phyloP scores from a whole-genome alignment of 2,797 vertebrate genomes.

The Acanthornis magna region DNA sequence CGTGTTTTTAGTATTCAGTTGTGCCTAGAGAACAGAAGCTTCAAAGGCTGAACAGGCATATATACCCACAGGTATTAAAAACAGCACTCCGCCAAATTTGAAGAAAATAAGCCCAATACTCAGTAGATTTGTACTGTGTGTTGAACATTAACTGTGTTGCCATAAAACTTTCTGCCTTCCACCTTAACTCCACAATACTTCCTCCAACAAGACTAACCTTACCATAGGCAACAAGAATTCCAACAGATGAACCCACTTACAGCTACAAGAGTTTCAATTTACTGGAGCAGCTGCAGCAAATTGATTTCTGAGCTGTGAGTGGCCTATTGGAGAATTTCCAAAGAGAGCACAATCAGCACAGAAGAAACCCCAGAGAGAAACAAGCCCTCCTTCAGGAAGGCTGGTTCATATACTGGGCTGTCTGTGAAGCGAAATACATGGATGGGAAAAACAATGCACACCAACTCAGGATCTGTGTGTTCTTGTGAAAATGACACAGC shows the following conservation, averaged over 20 bases:
- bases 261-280: not conserved
- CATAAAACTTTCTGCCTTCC: not conserved
- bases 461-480: not conserved
- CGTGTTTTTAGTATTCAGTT: not conserved
- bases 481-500: not conserved
- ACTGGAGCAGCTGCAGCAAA: conserved; percentile 9
- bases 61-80: not conserved
- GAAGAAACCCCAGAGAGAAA: not conserved
- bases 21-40: not conserved
- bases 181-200: not conserved
- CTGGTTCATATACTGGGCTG: not conserved
- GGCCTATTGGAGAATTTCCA: conserved; percentile 18
- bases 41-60: not conserved
- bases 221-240: not conserved
- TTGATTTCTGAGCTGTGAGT: conserved; percentile 4
- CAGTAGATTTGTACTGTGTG: not conserved
- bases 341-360: not conserved
- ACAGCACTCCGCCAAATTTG: not conserved
- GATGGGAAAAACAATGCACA: not conserved
- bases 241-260: not conserved
- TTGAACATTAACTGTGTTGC: not conserved
- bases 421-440: not conserved
- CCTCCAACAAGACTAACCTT: not conserved
- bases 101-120: not conserved
- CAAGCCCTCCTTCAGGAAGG: not conserved